Percentiles rank a stretch among this genome's conserved stretches.
Conservation (phyloP, 2,113 vertebrate species). For the Callorhinus ursinus region DNA sequence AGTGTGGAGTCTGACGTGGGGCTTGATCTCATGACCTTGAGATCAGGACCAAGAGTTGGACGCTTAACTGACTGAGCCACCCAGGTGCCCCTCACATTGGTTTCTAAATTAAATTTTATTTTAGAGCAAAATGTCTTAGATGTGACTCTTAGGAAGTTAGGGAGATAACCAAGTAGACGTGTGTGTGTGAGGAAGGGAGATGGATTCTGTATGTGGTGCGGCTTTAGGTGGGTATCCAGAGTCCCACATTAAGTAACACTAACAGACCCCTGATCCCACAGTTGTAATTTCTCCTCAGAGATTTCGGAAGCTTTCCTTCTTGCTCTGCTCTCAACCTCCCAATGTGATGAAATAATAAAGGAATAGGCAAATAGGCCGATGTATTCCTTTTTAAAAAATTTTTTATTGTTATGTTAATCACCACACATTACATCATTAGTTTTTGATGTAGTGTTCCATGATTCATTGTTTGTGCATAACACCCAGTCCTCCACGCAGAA, state of each 20-base stretch:
- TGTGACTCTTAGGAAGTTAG: slow-evolving; percentile 14
- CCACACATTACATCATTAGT: too few species aligned
- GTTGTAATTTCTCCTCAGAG: neutral
- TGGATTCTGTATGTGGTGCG: neutral
- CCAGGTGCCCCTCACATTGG: neutral
- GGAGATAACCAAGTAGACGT: neutral
- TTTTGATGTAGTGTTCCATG: too few species aligned
- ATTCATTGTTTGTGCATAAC: too few species aligned
- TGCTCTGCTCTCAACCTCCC: neutral
- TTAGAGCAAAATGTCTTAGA: slow-evolving; percentile 3
- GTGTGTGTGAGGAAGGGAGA: neutral
- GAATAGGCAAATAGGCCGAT: neutral
- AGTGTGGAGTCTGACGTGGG: too few species aligned
- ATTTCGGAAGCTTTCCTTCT: neutral
- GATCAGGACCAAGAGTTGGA: neutral
- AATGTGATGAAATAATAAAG: neutral
- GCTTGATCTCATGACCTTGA: neutral
- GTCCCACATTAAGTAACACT: neutral
- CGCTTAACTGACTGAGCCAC: neutral
- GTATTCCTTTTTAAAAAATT: too few species aligned
- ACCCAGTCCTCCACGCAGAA: too few species aligned
- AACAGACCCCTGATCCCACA: neutral
- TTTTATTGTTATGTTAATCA: too few species aligned
- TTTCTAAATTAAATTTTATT: neutral
- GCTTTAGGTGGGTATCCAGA: neutral